Percentiles rank a stretch among this genome's conserved stretches.
These are phyloP conservation scores for Myotis vivesi DNA, from an alignment of 2,797 vertebrate genomes.

Conservation along the genomic window DNA sequence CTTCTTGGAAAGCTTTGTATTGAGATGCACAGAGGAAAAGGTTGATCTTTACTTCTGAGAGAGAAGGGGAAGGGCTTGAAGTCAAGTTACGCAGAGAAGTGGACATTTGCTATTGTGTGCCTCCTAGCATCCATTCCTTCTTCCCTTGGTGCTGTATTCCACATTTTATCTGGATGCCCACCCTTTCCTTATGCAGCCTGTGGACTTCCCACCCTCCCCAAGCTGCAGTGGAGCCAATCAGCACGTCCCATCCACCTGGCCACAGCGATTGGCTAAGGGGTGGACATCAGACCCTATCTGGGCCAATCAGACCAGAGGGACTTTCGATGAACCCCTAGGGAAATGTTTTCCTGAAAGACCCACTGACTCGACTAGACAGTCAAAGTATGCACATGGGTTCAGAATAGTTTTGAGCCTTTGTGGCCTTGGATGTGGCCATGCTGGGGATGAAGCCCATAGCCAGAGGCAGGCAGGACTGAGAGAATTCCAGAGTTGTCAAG, in stretches of 20 bases:
- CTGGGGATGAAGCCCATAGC: not conserved
- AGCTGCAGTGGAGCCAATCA: not conserved
- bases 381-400: not conserved
- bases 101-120: too few species aligned
- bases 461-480: not conserved
- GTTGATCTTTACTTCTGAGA: not conserved
- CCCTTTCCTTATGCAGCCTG: not conserved
- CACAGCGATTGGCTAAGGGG: not conserved
- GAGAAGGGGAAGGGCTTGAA: not conserved
- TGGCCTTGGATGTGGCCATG: not conserved
- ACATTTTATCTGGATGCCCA: not conserved
- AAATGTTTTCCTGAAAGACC: not conserved
- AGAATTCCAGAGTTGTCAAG: not conserved
- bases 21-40: not conserved
- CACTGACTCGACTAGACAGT: not conserved
- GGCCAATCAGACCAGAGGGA: not conserved
- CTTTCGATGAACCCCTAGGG: not conserved
- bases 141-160: not conserved
- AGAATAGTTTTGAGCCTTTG: not conserved
- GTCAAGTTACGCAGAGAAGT: not conserved
- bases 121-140: not conserved
- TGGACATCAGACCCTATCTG: not conserved
- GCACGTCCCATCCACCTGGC: not conserved
- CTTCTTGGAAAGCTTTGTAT: not conserved
- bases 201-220: not conserved